Conservation (phyloP, 2,888 invertebrate genomes). For the Timema podura region DNA sequence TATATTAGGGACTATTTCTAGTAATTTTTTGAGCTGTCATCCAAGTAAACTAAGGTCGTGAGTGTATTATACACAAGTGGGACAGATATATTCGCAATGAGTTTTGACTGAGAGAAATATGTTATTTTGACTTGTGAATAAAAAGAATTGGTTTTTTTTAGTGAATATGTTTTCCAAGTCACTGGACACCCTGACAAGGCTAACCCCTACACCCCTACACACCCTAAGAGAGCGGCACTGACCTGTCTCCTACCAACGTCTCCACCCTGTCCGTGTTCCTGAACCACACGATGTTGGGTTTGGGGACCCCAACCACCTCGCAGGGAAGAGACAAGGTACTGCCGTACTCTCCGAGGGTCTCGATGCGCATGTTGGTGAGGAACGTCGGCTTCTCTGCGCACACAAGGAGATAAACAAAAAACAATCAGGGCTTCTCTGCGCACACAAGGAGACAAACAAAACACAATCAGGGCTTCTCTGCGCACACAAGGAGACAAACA, state of each 20-base stretch:
- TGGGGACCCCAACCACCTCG: conserved; percentile 81
- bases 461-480: not conserved
- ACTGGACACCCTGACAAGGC: too few species aligned
- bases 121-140: too few species aligned
- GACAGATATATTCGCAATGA: too few species aligned
- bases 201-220: too few species aligned
- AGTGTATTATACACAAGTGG: too few species aligned
- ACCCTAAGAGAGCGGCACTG: conserved; percentile 26
- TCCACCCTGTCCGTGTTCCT: conserved; percentile 62
- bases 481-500: not conserved
- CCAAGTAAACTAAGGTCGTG: too few species aligned
- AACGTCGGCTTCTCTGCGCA: conserved; percentile 71
- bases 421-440: not conserved
- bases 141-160: too few species aligned
- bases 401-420: conserved; percentile 25
- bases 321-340: conserved; percentile 75
- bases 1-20: too few species aligned
- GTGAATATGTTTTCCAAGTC: too few species aligned
- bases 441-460: not conserved
- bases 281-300: conserved; percentile 84
- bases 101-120: too few species aligned
- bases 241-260: conserved; percentile 52
- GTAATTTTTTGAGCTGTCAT: too few species aligned
- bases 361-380: conserved; percentile 64
- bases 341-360: conserved; percentile 82